Base-by-base conservation (phyloP, 2,888 invertebrate genomes). In the Hypomecis punctinalis region DNA sequence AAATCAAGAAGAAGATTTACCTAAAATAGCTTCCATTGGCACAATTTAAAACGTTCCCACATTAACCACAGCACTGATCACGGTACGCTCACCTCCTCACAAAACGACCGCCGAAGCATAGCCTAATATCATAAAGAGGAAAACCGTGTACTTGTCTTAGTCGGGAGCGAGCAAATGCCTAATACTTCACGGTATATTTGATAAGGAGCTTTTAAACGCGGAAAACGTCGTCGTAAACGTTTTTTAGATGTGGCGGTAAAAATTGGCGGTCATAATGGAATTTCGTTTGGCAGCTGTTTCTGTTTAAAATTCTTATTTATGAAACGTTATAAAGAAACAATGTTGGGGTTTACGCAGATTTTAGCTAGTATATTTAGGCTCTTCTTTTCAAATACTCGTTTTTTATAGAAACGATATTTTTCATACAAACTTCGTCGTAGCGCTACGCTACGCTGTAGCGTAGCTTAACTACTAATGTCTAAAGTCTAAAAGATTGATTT, bases 131-230 rank as follows among this genome's bases (percentile, higher is more conserved):
- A 60, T 66, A 61, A 66, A 66, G 57, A 66, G 65, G 65, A 43
- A 66, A 66, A 66, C 53, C 57, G 48, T 66, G 65, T 66, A 52
- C 61, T 57, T 61, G 65, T 66, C 48, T 61, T 58, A 66, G 65
- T 43, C 45, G 52, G 33, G 59, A 61, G 57, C 56, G 57, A 57
- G 60, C 57, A 66, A 66, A 61, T 52, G 65, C 57, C 65, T 61
- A 66, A 66, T 66, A 61, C 65, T 61, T 66, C 51, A 56, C 65
- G 65, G 46, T 57, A 61, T 66, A 66, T 66, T 66, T 61, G 57
- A 53, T 66, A 66, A 66, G 57, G 43, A 43, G 61, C 61, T 57
- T 66, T 64, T 66, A 61, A 66, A 56, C 55, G 58, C 54, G 65
- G 61, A 61, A 61, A 61, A 48, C n/a, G 51, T 49, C 55, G 47